Conservation (phyloP, 2,113 vertebrate genomes). For the Propithecus coquereli region DNA sequence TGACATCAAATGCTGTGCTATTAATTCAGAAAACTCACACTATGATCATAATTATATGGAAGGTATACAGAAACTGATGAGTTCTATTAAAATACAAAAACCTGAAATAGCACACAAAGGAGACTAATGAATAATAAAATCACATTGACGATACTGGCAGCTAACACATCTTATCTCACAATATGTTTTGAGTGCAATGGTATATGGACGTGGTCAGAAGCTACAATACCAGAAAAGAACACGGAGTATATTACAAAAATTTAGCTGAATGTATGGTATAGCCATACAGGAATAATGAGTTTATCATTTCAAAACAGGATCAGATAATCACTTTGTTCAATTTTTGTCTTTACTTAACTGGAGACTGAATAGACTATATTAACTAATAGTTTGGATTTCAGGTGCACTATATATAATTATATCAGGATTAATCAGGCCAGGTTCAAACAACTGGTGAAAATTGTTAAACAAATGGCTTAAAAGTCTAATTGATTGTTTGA, state of each 20-base stretch:
- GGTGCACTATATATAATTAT: neutral
- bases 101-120: neutral
- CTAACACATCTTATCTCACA: slow-evolving; percentile 1
- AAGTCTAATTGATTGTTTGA: neutral
- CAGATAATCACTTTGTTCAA: neutral
- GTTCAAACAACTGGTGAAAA: neutral
- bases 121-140: slow-evolving; percentile 60
- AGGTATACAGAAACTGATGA: slow-evolving; percentile 10
- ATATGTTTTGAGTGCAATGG: neutral
- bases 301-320: neutral
- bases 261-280: neutral
- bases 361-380: neutral
- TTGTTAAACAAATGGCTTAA: neutral
- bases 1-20: neutral
- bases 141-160: neutral
- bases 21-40: neutral
- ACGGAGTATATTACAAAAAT: neutral
- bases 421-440: neutral
- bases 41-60: neutral
- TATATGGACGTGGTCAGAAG: neutral
- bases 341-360: neutral
- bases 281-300: neutral
- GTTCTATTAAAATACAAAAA: neutral
- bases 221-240: neutral
- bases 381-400: neutral